phyloP scores from a whole-genome alignment of 1,140 invertebrate species.

The Aphelenchoides besseyi region DNA sequence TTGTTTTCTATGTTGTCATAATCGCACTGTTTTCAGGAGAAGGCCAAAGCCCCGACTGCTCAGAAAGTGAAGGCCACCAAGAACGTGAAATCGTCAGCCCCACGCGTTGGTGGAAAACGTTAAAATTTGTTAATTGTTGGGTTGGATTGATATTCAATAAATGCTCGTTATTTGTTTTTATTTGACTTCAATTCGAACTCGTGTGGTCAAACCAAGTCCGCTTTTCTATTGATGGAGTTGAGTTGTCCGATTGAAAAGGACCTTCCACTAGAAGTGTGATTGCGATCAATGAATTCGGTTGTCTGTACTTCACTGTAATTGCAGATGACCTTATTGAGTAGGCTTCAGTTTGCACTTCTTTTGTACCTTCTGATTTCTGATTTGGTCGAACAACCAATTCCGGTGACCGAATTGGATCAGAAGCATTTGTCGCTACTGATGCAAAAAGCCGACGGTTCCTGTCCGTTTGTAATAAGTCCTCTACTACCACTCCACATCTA shows the following conservation, averaged over 20 bases:
- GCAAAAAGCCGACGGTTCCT: neutral
- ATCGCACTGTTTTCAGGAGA: conserved; percentile 52
- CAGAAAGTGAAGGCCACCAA: conserved; percentile 43
- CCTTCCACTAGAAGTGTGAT: neutral
- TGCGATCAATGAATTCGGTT: neutral
- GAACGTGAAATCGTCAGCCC: conserved; percentile 40
- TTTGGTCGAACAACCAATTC: conserved; percentile 2
- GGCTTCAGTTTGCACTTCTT: neutral
- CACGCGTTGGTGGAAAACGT: conserved; percentile 60
- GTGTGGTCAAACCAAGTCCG: neutral
- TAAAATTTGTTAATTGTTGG: conserved; percentile 46
- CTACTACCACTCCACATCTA: neutral
- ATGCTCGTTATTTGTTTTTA: conserved; percentile 22
- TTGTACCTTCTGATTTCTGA: neutral
- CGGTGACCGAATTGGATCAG: neutral
- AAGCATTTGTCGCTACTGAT: neutral
- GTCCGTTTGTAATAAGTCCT: conserved; percentile 13
- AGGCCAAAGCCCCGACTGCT: conserved; percentile 42
- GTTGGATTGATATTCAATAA: conserved; percentile 24
- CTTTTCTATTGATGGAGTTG: conserved; percentile 3
- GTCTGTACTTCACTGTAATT: no score
- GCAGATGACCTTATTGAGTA: no score
- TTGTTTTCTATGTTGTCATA: neutral
- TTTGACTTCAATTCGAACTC: neutral
- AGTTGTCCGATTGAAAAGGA: neutral